These are phyloP conservation scores for Xiphorhynchus erythropygius DNA, from an alignment of 2,797 vertebrate genomes.

Conservation along the genomic window DNA sequence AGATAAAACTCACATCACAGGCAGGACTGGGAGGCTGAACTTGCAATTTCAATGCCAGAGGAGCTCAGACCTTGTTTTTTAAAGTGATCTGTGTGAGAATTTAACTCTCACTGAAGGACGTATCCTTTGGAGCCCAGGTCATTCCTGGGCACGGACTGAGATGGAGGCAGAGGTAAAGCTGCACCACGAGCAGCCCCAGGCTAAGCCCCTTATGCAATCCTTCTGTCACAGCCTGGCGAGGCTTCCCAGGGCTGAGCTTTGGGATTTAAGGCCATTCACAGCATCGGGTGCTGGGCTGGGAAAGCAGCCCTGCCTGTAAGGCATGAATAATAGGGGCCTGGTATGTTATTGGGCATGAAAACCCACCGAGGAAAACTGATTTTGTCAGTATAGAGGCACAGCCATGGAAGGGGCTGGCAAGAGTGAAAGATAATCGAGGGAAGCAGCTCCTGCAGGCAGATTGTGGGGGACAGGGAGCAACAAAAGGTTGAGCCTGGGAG, in stretches of 20 bases:
- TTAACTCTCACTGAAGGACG: rapidly evolving
- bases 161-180: neutral
- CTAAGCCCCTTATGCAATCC: conserved; percentile 30
- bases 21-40: neutral
- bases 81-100: neutral
- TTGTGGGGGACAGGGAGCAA: neutral
- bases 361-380: rapidly evolving
- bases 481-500: neutral
- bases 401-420: neutral
- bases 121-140: neutral
- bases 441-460: neutral
- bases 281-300: neutral
- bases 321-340: neutral
- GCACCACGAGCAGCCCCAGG: neutral
- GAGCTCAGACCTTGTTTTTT: neutral
- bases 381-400: neutral
- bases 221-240: conserved; percentile 36
- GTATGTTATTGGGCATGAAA: neutral
- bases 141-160: neutral
- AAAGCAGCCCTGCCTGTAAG: neutral
- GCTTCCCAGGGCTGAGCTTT: neutral
- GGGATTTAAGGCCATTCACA: neutral
- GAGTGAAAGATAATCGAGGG: neutral
- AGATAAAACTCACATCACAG: no score
- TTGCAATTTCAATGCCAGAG: rapidly evolving